Base-by-base conservation (phyloP, 2,888 invertebrate genomes). In the Campoplex nolae region DNA sequence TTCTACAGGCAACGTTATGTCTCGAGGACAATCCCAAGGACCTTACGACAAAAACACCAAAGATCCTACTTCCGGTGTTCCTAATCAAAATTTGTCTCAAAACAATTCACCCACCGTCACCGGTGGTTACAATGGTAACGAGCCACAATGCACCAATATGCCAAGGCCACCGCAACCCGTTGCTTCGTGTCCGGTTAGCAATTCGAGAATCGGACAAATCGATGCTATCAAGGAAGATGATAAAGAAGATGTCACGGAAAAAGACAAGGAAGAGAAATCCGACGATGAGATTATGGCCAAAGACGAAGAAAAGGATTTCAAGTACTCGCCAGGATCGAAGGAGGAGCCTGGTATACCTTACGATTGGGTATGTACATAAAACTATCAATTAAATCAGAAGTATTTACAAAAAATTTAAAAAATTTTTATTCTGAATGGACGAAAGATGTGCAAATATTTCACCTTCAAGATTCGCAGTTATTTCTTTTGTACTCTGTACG, bases 261-360 rank as follows among this genome's bases (percentile, higher is more conserved):
- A 96, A 56, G 96, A 96, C 78, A 95, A 95, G 90, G 96, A 96
- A 86, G 95, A 96, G 62, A 94, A 94, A 77, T 93, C 93, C 1
- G 94, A 94, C 35, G 94, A 94, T 48, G 94, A 94, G 82, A 89
- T 92, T 48, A 87, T 92, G 58, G 89, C 91, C 11, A 96, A 96
- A 90, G 95, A 96, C 78, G 95, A 95, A 85, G 95, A 96, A 87
- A 96, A 96, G 92, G 95, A 96, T 92, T 95, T 95, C 91, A 94
- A 96, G 88, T 95, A 95, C 54, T 93, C 95, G 38, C 93, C 94
- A 45, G 89, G 90, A 88, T 94, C 95, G 0, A 97, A 96, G 93
- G 97, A 97, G 93, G 97, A 97, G 89, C 97, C 97, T 91, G 97
- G 97, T 89, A 97, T 98, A 93, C 97, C 98, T 0, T 98, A 98